Percentiles rank a stretch among this genome's conserved stretches.
Conservation (phyloP, 2,113 vertebrate species). For the Odocoileus virginianus region DNA sequence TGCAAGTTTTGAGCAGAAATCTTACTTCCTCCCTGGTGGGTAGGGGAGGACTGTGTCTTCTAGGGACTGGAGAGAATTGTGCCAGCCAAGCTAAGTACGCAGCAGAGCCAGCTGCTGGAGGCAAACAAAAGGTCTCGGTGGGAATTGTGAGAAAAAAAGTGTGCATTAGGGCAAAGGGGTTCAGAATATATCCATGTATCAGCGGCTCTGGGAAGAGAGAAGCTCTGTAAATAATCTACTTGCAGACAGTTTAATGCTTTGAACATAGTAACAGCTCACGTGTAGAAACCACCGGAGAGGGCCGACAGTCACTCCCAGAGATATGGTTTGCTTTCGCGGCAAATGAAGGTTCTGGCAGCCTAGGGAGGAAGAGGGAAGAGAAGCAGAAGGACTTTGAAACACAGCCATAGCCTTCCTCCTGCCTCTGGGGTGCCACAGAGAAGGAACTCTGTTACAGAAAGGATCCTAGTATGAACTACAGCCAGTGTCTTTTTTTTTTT, state of each 20-base stretch:
- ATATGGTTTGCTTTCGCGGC: background rate
- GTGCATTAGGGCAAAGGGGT: background rate
- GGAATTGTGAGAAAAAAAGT: background rate
- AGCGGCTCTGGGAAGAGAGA: background rate
- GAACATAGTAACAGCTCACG: background rate
- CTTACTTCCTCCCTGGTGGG: background rate
- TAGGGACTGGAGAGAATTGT: background rate
- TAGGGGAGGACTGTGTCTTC: background rate
- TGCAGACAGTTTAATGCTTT: conserved; percentile 24
- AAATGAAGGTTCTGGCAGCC: background rate
- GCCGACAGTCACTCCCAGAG: background rate
- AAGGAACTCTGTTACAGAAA: background rate
- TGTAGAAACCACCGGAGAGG: background rate
- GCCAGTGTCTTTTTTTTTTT: background rate
- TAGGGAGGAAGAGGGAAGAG: background rate
- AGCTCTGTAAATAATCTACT: background rate
- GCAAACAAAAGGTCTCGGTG: background rate
- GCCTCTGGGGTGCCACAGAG: fast-evolving
- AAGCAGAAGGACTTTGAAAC: background rate
- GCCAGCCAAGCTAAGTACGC: background rate
- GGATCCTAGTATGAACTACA: background rate
- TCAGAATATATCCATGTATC: background rate
- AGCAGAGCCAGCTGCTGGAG: background rate
- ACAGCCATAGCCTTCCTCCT: fast-evolving
- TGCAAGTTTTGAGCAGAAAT: background rate